Evolutionary conservation across 2,113 vertebrate species (phyloP).

Genomic region (Corvus cornix): DNA sequence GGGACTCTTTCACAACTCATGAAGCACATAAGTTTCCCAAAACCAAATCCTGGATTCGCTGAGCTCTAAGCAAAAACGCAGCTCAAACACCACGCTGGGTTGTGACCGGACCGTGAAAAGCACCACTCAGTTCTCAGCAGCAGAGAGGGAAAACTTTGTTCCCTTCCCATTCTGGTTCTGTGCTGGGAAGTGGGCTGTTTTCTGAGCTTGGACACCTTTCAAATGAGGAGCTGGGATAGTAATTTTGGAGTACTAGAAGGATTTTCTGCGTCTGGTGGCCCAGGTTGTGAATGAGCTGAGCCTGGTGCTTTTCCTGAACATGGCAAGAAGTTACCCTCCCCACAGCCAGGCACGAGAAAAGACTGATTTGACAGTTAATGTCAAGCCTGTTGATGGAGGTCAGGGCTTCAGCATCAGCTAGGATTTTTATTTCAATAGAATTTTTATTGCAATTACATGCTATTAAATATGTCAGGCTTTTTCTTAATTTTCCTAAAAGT

Average conservation of each 20-base stretch:
- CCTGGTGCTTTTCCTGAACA: background rate
- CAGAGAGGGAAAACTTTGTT: background rate
- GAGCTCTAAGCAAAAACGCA: conserved; percentile 34
- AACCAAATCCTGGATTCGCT: background rate
- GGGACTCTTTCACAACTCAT: conserved; percentile 36
- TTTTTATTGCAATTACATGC: background rate
- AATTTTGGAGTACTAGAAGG: background rate
- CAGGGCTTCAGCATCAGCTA: background rate
- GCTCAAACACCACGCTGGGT: background rate
- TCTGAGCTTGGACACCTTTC: background rate
- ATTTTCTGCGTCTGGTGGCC: background rate
- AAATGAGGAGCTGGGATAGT: background rate
- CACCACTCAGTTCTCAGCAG: background rate
- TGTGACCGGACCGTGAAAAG: background rate
- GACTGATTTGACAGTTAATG: background rate
- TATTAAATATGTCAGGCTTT: background rate
- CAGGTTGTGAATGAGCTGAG: background rate
- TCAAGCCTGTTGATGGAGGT: background rate
- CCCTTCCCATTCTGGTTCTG: background rate
- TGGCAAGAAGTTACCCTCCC: background rate
- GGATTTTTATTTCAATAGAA: background rate
- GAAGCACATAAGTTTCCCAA: conserved; percentile 22
- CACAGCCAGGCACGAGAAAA: background rate
- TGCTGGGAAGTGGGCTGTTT: background rate
- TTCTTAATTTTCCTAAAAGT: background rate